Conservation (phyloP, 2,113 vertebrate species). For the Hirundichthys speculiger region DNA sequence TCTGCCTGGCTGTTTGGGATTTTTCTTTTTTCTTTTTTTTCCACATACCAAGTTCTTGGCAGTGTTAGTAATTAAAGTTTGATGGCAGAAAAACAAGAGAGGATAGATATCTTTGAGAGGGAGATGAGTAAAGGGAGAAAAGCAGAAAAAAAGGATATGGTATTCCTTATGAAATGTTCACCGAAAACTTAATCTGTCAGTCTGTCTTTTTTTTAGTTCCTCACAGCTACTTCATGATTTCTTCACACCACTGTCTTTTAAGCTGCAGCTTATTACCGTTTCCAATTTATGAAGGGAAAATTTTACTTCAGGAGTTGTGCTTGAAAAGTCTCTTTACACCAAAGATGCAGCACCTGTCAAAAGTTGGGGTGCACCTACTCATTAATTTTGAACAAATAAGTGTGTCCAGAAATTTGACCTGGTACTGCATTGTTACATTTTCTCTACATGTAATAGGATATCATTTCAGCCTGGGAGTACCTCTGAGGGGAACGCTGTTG, state of each 20-base stretch:
- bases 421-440: too few species aligned
- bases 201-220: conserved; percentile 45
- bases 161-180: conserved; percentile 24
- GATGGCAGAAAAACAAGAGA: conserved; percentile 24
- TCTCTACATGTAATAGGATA: neutral
- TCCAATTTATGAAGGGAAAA: too few species aligned
- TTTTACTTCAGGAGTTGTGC: too few species aligned
- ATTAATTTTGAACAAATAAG: too few species aligned
- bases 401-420: too few species aligned
- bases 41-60: conserved; percentile 15
- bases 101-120: conserved; percentile 15
- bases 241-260: conserved; percentile 36
- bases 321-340: too few species aligned
- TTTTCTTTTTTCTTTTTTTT: conserved; percentile 18
- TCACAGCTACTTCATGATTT: conserved; percentile 41
- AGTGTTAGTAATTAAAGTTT: conserved; percentile 50
- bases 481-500: neutral
- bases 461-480: neutral
- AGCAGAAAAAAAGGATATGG: neutral
- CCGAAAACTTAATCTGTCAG: conserved; percentile 32
- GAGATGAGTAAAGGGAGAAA: neutral
- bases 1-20: conserved; percentile 26
- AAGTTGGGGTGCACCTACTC: too few species aligned
- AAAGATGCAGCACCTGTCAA: too few species aligned
- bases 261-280: too few species aligned